phyloP scores from a whole-genome alignment of 2,797 vertebrate species.

The Geotrypetes seraphini region DNA sequence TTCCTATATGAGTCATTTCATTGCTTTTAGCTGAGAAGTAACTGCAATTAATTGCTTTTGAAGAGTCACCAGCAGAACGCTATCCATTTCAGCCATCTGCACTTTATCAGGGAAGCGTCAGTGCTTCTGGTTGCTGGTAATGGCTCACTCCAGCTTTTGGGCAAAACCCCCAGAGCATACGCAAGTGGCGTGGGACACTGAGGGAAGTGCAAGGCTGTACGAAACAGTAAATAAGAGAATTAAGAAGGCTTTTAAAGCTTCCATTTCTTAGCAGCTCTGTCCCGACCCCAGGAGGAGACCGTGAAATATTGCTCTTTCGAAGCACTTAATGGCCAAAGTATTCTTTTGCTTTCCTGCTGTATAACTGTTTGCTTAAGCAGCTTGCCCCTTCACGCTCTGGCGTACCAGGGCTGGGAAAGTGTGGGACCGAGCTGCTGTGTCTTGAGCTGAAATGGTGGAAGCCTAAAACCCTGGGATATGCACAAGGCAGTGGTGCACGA shows the following conservation, averaged over 20 bases:
- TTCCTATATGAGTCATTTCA: too few species aligned
- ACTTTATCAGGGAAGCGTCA: too few species aligned
- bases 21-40: too few species aligned
- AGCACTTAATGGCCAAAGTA: slow-evolving; percentile 29
- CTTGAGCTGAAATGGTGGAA: too few species aligned
- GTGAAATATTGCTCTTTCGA: slow-evolving; percentile 43
- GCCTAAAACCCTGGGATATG: too few species aligned
- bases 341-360: background rate
- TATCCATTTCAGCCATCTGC: too few species aligned
- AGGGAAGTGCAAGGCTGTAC: slow-evolving; percentile 25
- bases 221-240: slow-evolving; percentile 30
- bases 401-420: too few species aligned
- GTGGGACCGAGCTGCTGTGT: too few species aligned
- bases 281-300: slow-evolving; percentile 26
- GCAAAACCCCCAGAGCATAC: slow-evolving; percentile 8
- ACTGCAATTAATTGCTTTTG: too few species aligned
- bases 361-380: slow-evolving; percentile 8
- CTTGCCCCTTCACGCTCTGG: too few species aligned
- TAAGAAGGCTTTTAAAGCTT: slow-evolving; percentile 44
- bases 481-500: background rate
- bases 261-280: slow-evolving; percentile 28
- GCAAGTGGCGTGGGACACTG: slow-evolving; percentile 14
- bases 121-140: too few species aligned
- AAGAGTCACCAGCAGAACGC: too few species aligned
- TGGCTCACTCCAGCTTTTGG: background rate